These are phyloP conservation scores for Lordiphosa mommai DNA, from an alignment of 1,140 invertebrate genomes.

Conservation along the genomic window DNA sequence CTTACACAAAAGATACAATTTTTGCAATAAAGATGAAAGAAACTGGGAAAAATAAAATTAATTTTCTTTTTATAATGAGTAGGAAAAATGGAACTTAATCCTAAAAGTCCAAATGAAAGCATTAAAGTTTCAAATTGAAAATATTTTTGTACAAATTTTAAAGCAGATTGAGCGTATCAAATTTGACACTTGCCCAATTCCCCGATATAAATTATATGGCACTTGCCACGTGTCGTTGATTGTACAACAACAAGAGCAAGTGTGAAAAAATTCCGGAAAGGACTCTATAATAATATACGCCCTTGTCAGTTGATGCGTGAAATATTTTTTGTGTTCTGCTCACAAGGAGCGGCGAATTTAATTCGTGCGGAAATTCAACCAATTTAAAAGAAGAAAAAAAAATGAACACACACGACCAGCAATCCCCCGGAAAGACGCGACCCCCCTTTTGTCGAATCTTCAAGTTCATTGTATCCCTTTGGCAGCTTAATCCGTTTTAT, in stretches of 20 bases:
- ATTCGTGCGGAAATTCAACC: conserved; percentile 77
- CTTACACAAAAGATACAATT: conserved; percentile 32
- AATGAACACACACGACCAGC: conserved; percentile 22
- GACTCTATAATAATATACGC: conserved; percentile 64
- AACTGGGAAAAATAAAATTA: conserved; percentile 50
- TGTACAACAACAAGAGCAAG: conserved; percentile 47
- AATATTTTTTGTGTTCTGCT: conserved; percentile 52
- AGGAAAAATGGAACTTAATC: conserved; percentile 29
- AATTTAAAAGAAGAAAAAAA: conserved; percentile 60
- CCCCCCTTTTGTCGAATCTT: conserved; percentile 51
- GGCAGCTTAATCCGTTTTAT: conserved; percentile 73
- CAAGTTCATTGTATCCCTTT: conserved; percentile 51
- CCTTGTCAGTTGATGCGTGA: conserved; percentile 59
- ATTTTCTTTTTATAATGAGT: conserved; percentile 45
- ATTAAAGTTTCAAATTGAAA: conserved; percentile 18
- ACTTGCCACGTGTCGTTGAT: conserved; percentile 73
- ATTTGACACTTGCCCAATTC: conserved; percentile 32
- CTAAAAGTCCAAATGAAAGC: conserved; percentile 1
- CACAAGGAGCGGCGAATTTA: conserved; percentile 50
- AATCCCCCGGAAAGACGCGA: conserved; percentile 14
- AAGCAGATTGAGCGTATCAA: conserved; percentile 45
- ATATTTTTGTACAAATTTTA: conserved; percentile 17
- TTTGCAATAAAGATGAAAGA: conserved; percentile 24
- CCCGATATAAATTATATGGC: conserved; percentile 67
- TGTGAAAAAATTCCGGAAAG: conserved; percentile 73